Conservation (phyloP, 2,113 vertebrate species). For the Lepus americanus region DNA sequence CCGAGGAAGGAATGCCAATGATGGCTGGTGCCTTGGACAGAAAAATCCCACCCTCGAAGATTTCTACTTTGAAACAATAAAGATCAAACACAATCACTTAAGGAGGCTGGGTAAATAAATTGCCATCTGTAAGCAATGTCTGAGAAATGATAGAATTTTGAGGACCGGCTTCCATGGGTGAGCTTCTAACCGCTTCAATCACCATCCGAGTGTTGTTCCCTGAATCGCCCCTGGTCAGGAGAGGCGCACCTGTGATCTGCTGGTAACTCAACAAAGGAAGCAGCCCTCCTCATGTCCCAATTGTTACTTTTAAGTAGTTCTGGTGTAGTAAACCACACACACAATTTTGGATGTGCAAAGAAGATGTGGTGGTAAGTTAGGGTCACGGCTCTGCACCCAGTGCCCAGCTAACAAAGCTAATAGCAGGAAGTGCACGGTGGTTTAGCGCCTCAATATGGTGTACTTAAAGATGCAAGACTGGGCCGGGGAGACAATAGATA, state of each 20-base stretch:
- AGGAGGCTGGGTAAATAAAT: conserved; percentile 84
- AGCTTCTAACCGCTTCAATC: conserved; percentile 86
- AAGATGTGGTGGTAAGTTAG: conserved; percentile 74
- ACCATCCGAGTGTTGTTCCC: conserved; percentile 85
- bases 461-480: conserved; percentile 62
- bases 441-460: conserved; percentile 72
- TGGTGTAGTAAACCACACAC: conserved; percentile 77
- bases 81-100: conserved; percentile 86
- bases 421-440: conserved; percentile 62
- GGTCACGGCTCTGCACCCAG: conserved; percentile 73
- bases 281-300: conserved; percentile 77
- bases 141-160: conserved; percentile 84
- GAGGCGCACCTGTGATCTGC: conserved; percentile 89
- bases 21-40: conserved; percentile 77
- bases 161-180: conserved; percentile 85
- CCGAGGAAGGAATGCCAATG: conserved; percentile 73
- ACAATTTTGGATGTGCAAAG: conserved; percentile 78
- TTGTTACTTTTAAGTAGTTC: conserved; percentile 80
- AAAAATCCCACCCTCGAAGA: conserved; percentile 81
- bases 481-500: conserved; percentile 73
- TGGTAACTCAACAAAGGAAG: conserved; percentile 86
- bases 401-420: conserved; percentile 79
- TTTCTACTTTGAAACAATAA: conserved; percentile 85
- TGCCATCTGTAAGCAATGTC: conserved; percentile 87
- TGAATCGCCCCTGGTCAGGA: conserved; percentile 84